Conservation (phyloP, 2,888 invertebrate species). For the Pollenia angustigena region DNA sequence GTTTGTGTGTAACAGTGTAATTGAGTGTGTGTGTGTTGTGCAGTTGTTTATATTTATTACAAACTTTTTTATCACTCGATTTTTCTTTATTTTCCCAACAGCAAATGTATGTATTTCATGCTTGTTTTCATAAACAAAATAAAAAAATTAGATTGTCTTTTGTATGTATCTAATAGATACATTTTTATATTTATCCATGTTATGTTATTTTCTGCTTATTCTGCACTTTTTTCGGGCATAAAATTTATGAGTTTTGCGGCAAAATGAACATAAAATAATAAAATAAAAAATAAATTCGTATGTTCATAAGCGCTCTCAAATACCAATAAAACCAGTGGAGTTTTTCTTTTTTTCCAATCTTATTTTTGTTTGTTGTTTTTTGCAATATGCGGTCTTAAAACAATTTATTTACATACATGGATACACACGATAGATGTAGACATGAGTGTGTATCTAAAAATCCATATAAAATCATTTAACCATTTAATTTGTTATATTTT, state of each 20-base stretch:
- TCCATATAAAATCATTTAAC: constrained; percentile 41
- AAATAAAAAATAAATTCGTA: neutral
- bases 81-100: constrained; percentile 37
- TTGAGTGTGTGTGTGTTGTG: neutral
- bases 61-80: constrained; percentile 51
- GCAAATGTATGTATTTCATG: neutral
- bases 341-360: constrained; percentile 13
- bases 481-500: constrained; percentile 32
- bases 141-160: constrained; percentile 56
- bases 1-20: no score
- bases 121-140: neutral
- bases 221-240: constrained; percentile 57
- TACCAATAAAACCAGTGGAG: constrained; percentile 23
- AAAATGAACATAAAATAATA: constrained; percentile 51
- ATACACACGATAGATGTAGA: neutral
- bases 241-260: constrained; percentile 69
- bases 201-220: constrained; percentile 67
- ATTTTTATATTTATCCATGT: constrained; percentile 56
- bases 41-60: constrained; percentile 43
- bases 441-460: neutral
- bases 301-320: constrained; percentile 32
- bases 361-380: constrained; percentile 6
- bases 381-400: constrained; percentile 38
- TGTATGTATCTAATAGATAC: constrained; percentile 59
- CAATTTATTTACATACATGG: constrained; percentile 32